Evolutionary conservation across 2,113 vertebrate genomes (phyloP).

Genomic region (Myodes glareolus): DNA sequence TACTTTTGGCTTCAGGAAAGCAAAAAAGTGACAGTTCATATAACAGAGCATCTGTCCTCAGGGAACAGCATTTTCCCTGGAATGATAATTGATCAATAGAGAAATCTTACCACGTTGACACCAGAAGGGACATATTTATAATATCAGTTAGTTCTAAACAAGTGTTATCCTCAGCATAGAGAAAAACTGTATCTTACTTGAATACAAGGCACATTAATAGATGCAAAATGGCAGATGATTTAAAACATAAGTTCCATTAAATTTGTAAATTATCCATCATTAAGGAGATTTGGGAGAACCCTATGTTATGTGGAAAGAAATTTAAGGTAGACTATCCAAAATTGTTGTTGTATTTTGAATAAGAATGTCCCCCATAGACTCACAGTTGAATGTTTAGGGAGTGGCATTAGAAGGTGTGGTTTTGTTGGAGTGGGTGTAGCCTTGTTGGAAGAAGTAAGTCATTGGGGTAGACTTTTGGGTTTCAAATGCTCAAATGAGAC

Average conservation of each 20-base stretch:
- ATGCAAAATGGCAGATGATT: neutral
- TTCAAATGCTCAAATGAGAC: neutral
- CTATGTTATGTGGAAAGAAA: neutral
- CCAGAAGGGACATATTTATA: slow-evolving; percentile 52
- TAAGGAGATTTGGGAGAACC: neutral
- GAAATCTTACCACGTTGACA: slow-evolving; percentile 60
- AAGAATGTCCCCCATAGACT: neutral
- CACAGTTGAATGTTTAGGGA: neutral
- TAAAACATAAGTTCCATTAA: neutral
- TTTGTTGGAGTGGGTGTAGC: neutral
- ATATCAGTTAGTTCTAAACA: slow-evolving; percentile 22
- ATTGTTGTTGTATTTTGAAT: neutral
- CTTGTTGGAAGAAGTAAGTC: neutral
- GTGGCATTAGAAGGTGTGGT: neutral
- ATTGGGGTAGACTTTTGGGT: neutral
- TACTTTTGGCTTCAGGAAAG: slow-evolving; percentile 84
- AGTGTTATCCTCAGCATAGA: neutral
- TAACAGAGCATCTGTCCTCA: slow-evolving; percentile 80
- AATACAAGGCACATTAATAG: neutral
- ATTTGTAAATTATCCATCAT: slow-evolving; percentile 26
- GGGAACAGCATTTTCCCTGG: slow-evolving; percentile 56
- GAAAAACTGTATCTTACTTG: neutral
- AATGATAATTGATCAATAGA: slow-evolving; percentile 59
- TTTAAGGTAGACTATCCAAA: neutral
- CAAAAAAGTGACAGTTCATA: slow-evolving; percentile 70